Base-by-base conservation (phyloP, 2,113 vertebrate species). In the Glaucidium brasilianum region DNA sequence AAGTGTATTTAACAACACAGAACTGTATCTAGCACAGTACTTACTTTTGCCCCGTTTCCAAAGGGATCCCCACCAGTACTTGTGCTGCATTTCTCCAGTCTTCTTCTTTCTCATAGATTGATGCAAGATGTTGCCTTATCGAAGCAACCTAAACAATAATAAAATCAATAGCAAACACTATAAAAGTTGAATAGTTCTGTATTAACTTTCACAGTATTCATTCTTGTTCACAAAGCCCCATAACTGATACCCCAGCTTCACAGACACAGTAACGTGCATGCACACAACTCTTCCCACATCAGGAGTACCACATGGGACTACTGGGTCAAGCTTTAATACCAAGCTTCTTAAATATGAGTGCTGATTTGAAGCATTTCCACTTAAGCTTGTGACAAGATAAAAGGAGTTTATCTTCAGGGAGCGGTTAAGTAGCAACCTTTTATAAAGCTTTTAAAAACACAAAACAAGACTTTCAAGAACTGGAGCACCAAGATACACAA, bases 21-120 rank as follows among this genome's bases (percentile, higher is more conserved):
- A 80, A 45, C 20, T 35, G 21, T 5, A 20, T 43, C 64, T 32
- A 47, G 32, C 45, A 72, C 12, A 37, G 39, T 37, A 94, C 93
- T 94, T 97, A 99, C 99, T 99, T 99, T 93, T 99, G 99, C 97
- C 99, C 99, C 19, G 99, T 99, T 98, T 99, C 99, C 96, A 99
- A 96, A 35, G 99, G 99, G 96, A 99, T 99, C 41, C 99, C 99
- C 95, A 99, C 99, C 97, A 99, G 98, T 92, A 99, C 99, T 97
- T 99, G 99, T 6, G 99, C 99, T 68, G 99, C 99, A 6, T 99
- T 99, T 97, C 99, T 99, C 99, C 99, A 99, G 78, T 99, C 99
- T 96, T 99, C 99, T 94, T 99, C 99, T 79, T 99, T 99, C 96
- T 99, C 99, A 97, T 99, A 99, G 97, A 99, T 99, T n/a, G 99